phyloP scores from a whole-genome alignment of 2,797 vertebrate genomes.

The Gephyroberyx darwinii region DNA sequence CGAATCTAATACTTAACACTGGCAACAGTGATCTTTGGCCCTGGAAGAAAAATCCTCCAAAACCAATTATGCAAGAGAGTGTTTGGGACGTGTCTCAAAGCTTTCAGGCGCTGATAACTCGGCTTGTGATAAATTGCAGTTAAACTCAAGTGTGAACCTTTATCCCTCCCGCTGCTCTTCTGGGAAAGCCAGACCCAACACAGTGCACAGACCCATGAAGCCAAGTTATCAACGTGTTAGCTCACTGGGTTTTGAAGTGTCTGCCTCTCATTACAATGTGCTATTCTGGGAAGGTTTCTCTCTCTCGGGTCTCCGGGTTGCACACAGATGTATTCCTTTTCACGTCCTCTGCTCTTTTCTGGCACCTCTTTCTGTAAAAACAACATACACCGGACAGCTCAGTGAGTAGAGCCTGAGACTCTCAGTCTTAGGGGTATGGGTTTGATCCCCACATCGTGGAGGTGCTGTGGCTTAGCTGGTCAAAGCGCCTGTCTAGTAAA shows the following conservation, averaged over 20 bases:
- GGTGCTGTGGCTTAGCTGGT: no score
- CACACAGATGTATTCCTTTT: neutral
- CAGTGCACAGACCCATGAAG: neutral
- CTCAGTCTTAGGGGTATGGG: no score
- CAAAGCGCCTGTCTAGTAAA: no score
- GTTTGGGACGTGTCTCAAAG: constrained; percentile 19
- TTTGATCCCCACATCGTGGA: no score
- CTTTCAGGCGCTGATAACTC: constrained; percentile 17
- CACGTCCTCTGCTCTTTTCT: neutral
- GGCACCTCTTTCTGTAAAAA: neutral
- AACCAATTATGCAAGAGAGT: neutral
- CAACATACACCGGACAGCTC: no score
- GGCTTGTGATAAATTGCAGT: constrained; percentile 14
- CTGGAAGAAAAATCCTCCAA: constrained; percentile 6
- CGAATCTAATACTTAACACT: neutral
- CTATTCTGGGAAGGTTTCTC: constrained; percentile 16
- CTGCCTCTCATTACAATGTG: constrained; percentile 2
- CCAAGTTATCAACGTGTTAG: constrained; percentile 26
- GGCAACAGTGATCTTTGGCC: constrained; percentile 11
- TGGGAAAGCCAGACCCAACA: constrained; percentile 19
- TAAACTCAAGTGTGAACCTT: constrained; percentile 30
- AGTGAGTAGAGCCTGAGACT: no score
- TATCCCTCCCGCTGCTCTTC: constrained; percentile 9
- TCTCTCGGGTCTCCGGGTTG: neutral
- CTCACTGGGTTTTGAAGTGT: neutral